Evolutionary conservation across 2,113 vertebrate genomes (phyloP).

Genomic region (Connochaetes taurinus): DNA sequence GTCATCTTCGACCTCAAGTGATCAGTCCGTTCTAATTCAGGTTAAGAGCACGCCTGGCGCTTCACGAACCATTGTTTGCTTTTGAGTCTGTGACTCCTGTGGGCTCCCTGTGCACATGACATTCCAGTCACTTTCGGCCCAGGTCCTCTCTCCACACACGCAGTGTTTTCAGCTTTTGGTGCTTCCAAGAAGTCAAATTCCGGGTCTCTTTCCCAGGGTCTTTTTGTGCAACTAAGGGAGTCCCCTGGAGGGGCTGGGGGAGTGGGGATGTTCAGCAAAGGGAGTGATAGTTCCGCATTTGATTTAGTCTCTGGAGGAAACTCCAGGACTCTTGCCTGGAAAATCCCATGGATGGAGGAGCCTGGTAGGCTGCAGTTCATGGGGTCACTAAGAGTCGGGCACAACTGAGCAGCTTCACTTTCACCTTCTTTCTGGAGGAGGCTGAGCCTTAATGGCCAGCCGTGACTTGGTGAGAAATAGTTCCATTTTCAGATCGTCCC

Average conservation of each 20-base stretch:
- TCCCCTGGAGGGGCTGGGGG: background rate
- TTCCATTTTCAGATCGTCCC: background rate
- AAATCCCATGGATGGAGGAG: background rate
- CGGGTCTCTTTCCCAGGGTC: background rate
- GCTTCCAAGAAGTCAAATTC: background rate
- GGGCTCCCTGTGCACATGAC: background rate
- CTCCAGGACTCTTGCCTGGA: background rate
- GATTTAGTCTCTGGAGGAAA: background rate
- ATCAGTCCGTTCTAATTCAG: background rate
- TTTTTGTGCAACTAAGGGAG: background rate
- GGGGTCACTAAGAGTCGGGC: background rate
- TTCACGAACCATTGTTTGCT: background rate
- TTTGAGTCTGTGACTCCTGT: background rate
- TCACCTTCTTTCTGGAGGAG: background rate
- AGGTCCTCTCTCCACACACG: background rate
- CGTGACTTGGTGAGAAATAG: background rate
- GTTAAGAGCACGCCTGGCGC: fast-evolving
- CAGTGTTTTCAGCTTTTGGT: background rate
- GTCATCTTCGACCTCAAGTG: background rate
- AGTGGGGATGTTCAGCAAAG: background rate
- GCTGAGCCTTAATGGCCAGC: background rate
- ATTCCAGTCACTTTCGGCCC: background rate
- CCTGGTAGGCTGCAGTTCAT: background rate
- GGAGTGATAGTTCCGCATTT: fast-evolving
- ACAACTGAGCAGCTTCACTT: background rate